Evolutionary conservation across 2,888 invertebrate genomes (phyloP).

Genomic region (Crepidodera aurea): DNA sequence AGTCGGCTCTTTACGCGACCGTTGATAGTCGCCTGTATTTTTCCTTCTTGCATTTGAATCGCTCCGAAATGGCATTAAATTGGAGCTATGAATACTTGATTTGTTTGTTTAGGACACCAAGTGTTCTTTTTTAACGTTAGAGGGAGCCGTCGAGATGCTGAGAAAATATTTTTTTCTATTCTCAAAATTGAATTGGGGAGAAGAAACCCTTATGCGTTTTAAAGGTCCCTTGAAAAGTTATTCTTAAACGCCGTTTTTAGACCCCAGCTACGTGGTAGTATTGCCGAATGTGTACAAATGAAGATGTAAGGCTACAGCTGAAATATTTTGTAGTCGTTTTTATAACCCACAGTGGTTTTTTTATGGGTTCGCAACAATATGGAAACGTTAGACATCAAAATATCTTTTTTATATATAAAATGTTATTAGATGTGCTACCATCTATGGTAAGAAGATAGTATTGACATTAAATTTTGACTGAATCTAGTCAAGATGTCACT

Average conservation of each 20-base stretch:
- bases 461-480: too few relatives aligned
- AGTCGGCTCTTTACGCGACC: slow-evolving; percentile 6
- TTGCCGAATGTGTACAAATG: too few relatives aligned
- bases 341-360: too few relatives aligned
- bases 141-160: not conserved
- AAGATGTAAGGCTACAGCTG: too few relatives aligned
- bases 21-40: slow-evolving; percentile 10
- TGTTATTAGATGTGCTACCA: too few relatives aligned
- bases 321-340: too few relatives aligned
- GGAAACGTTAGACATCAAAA: too few relatives aligned
- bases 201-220: not conserved
- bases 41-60: slow-evolving; percentile 14
- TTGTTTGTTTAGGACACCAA: slow-evolving; percentile 29
- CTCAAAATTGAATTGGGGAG: not conserved
- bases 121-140: slow-evolving; percentile 7
- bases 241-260: not conserved
- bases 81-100: slow-evolving; percentile 32
- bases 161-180: slow-evolving; percentile 7
- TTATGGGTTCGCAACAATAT: too few relatives aligned
- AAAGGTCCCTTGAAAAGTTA: not conserved
- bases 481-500: too few relatives aligned
- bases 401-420: too few relatives aligned
- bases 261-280: too few relatives aligned
- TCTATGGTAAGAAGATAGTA: too few relatives aligned
- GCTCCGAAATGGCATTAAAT: slow-evolving; percentile 25